Evolutionary conservation across 2,113 vertebrate species (phyloP).

Genomic region (Oncorhynchus keta): DNA sequence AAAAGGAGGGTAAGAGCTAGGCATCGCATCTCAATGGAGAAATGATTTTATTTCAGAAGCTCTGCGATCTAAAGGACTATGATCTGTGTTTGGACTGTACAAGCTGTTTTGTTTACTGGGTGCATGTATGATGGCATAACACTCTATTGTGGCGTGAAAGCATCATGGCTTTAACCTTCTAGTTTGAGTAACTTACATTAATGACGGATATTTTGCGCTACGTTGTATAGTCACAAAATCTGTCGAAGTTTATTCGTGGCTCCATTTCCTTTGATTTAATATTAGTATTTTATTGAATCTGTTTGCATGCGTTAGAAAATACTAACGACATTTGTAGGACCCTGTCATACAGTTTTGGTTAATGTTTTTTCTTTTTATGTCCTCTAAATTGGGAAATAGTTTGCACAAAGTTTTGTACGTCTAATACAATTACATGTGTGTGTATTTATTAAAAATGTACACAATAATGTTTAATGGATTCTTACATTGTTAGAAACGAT

Average conservation of each 20-base stretch:
- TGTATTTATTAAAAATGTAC: too few species aligned
- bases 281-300: conserved; percentile 6
- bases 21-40: not conserved
- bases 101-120: not conserved
- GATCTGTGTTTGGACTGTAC: not conserved
- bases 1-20: not conserved
- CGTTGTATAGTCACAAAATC: not conserved
- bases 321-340: not conserved
- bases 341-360: not conserved
- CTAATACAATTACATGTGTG: conserved; percentile 9
- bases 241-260: conserved; percentile 10
- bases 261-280: conserved; percentile 9
- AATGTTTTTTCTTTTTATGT: not conserved
- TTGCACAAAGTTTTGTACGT: not conserved
- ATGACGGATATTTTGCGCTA: not conserved
- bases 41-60: not conserved
- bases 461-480: too few species aligned
- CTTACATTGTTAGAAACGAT: not conserved
- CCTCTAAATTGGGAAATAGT: not conserved
- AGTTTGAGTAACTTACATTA: not conserved
- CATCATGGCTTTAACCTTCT: not conserved
- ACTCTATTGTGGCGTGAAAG: not conserved
- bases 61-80: not conserved
- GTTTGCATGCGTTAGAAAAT: conserved; percentile 9
- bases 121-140: not conserved